Evolutionary conservation across 2,113 vertebrate species (phyloP).

Genomic region (Carlito syrichta): DNA sequence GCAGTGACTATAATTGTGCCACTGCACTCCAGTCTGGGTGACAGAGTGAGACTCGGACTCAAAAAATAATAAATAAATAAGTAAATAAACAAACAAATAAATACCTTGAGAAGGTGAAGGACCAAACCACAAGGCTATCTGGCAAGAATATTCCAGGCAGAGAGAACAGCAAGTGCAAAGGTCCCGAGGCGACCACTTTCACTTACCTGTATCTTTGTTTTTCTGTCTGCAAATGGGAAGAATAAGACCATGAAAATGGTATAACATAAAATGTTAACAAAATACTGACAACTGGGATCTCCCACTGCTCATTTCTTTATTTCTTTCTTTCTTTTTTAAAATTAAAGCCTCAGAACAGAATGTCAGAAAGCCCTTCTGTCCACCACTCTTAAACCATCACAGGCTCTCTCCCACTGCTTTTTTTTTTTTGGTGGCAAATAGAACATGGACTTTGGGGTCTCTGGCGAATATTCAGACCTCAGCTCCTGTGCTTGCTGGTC

Average conservation of each 20-base stretch:
- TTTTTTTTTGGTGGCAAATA: background rate
- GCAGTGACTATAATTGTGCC: no score
- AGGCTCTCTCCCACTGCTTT: slow-evolving; percentile 45
- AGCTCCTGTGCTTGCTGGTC: background rate
- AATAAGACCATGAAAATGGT: background rate
- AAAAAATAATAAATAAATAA: no score
- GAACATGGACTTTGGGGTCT: background rate
- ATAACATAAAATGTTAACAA: background rate
- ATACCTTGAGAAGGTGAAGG: background rate
- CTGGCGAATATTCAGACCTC: background rate
- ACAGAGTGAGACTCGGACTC: no score
- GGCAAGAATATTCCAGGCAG: background rate
- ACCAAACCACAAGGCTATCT: background rate
- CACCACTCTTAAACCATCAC: slow-evolving; percentile 81
- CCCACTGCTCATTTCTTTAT: background rate
- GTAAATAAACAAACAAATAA: no score
- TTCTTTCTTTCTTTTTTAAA: background rate
- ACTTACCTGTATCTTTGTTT: background rate
- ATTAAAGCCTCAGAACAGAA: slow-evolving; percentile 72
- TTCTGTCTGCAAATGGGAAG: background rate
- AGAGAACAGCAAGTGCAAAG: background rate
- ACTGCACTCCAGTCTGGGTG: no score
- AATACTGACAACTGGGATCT: background rate
- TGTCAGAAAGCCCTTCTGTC: slow-evolving; percentile 82
- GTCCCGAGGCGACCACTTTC: background rate